phyloP scores from a whole-genome alignment of 1,140 invertebrate species.

The Magallana angulata region DNA sequence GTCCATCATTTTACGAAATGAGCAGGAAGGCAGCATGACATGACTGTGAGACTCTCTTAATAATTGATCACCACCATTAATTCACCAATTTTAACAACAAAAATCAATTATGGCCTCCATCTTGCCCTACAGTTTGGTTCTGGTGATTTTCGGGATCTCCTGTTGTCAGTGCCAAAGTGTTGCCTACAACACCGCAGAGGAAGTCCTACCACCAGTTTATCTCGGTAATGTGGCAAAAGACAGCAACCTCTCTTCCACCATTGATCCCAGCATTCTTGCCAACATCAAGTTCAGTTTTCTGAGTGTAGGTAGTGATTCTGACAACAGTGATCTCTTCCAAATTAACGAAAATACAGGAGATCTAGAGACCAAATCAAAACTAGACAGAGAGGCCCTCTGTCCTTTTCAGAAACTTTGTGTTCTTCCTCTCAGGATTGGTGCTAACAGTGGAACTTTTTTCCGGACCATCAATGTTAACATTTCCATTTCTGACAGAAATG shows the following conservation, averaged over 20 bases:
- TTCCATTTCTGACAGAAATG: conserved; percentile 62
- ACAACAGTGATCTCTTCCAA: conserved; percentile 25
- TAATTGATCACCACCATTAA: conserved; percentile 34
- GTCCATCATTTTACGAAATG: not conserved
- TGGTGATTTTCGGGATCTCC: not conserved
- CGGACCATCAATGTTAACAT: conserved; percentile 57
- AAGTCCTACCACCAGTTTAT: conserved; percentile 46
- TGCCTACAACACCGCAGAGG: conserved; percentile 42
- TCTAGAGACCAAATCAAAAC: conserved; percentile 24
- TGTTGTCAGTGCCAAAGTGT: conserved; percentile 39
- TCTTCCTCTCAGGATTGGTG: conserved; percentile 52
- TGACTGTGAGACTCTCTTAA: conserved; percentile 18
- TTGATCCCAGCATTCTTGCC: conserved; percentile 10
- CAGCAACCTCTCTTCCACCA: conserved; percentile 38
- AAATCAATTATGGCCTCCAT: conserved; percentile 42
- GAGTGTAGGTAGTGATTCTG: conserved; percentile 14
- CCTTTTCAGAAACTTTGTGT: conserved; percentile 46
- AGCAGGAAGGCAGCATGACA: conserved; percentile 18
- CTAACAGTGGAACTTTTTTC: conserved; percentile 52
- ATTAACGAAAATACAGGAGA: conserved; percentile 51
- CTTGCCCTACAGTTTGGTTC: conserved; percentile 23
- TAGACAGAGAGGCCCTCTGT: conserved; percentile 55
- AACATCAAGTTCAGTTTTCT: conserved; percentile 55
- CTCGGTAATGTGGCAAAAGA: conserved; percentile 52
- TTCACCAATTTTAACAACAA: conserved; percentile 19